Evolutionary conservation across 2,888 invertebrate species (phyloP).

Genomic region (Dexiosoma caninum): DNA sequence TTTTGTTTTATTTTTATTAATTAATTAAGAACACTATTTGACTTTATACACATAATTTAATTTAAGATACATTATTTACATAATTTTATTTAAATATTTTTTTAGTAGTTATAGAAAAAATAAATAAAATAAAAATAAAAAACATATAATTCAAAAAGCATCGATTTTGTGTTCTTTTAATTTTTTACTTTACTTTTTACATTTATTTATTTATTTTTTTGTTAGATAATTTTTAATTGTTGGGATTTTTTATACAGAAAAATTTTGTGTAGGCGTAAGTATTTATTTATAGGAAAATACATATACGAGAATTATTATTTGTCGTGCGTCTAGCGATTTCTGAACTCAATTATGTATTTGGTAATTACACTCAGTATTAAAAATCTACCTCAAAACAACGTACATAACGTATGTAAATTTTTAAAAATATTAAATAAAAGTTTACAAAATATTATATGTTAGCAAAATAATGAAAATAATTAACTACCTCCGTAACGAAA

Average conservation of each 20-base stretch:
- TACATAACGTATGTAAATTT: not conserved
- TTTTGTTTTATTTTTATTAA: slow-evolving; percentile 6
- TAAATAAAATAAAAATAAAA: slow-evolving; percentile 32
- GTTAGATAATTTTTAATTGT: not conserved
- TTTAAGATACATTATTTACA: slow-evolving; percentile 46
- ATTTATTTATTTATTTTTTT: slow-evolving; percentile 18
- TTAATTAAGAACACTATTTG: slow-evolving; percentile 25
- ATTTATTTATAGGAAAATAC: too few species aligned
- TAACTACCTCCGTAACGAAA: slow-evolving; percentile 22
- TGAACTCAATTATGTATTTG: too few species aligned
- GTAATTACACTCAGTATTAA: not conserved
- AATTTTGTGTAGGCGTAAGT: too few species aligned
- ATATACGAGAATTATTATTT: too few species aligned
- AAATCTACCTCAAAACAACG: slow-evolving; percentile 3
- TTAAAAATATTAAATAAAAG: not conserved
- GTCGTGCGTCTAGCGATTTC: too few species aligned
- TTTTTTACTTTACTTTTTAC: too few species aligned
- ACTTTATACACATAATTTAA: slow-evolving; percentile 53
- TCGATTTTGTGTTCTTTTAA: slow-evolving; percentile 1
- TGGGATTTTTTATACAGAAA: too few species aligned
- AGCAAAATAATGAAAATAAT: not conserved
- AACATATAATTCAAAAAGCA: slow-evolving; percentile 30
- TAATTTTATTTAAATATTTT: slow-evolving; percentile 47
- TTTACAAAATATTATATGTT: not conserved
- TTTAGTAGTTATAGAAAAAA: slow-evolving; percentile 26